These are phyloP conservation scores for Leptinotarsa lineolata DNA, from an alignment of 1,140 invertebrate genomes.

Conservation along the genomic window DNA sequence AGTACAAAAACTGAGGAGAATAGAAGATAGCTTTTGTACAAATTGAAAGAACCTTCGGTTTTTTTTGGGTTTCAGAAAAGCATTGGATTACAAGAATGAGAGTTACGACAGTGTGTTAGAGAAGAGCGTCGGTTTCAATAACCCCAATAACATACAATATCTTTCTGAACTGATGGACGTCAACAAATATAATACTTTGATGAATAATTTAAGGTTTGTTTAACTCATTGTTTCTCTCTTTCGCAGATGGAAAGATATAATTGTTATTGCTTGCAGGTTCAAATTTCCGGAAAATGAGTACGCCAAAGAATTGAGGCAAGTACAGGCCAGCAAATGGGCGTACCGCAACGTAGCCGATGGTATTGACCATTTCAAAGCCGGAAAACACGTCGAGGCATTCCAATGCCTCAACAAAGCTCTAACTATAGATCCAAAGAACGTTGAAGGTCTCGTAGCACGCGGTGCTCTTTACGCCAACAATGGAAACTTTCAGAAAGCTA, in stretches of 20 bases:
- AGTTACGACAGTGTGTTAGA: slow-evolving; percentile 83
- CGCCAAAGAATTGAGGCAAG: slow-evolving; percentile 80
- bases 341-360: slow-evolving; percentile 90
- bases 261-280: slow-evolving; percentile 60
- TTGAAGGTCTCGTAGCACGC: slow-evolving; percentile 91
- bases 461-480: slow-evolving; percentile 94
- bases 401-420: slow-evolving; percentile 93
- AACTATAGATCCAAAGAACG: slow-evolving; percentile 88
- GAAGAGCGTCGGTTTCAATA: slow-evolving; percentile 85
- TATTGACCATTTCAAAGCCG: slow-evolving; percentile 90
- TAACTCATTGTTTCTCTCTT: not conserved
- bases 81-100: slow-evolving; percentile 76
- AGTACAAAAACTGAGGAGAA: no score
- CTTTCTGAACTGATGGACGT: slow-evolving; percentile 74
- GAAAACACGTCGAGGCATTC: slow-evolving; percentile 89
- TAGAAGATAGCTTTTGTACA: no score
- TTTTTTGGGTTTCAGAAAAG: slow-evolving; percentile 66
- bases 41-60: no score
- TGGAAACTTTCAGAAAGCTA: slow-evolving; percentile 89
- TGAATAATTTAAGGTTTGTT: slow-evolving; percentile 73
- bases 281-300: slow-evolving; percentile 80
- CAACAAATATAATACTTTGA: slow-evolving; percentile 72
- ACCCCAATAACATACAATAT: slow-evolving; percentile 84
- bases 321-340: slow-evolving; percentile 91
- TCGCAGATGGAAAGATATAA: not conserved